These are phyloP conservation scores for Diorhabda sublineata DNA, from an alignment of 1,140 invertebrate species.

Conservation along the genomic window DNA sequence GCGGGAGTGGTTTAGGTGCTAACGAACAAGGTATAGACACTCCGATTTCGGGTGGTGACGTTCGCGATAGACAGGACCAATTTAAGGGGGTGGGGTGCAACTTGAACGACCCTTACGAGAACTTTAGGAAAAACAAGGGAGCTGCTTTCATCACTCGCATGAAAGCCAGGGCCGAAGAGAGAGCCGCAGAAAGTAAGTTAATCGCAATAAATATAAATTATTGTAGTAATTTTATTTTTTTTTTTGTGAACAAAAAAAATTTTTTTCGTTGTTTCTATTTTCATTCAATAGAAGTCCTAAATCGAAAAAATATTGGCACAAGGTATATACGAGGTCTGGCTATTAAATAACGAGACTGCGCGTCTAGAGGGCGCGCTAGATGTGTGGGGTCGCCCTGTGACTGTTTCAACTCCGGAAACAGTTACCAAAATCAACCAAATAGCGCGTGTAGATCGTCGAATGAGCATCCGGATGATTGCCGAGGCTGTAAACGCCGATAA, in stretches of 20 bases:
- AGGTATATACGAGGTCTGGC: too few species aligned
- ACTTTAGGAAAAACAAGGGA: conserved; percentile 94
- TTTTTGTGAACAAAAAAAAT: background rate
- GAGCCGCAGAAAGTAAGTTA: conserved; percentile 54
- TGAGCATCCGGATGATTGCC: too few species aligned
- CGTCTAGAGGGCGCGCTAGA: too few species aligned
- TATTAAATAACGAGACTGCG: too few species aligned
- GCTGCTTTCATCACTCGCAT: conserved; percentile 94
- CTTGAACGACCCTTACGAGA: conserved; percentile 92
- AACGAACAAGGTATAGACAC: conserved; percentile 93
- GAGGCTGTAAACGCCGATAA: too few species aligned
- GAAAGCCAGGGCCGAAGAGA: conserved; percentile 86
- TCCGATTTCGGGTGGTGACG: conserved; percentile 87
- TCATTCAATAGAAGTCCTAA: too few species aligned
- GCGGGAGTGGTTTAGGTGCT: conserved; percentile 76
- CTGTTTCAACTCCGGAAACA: too few species aligned
- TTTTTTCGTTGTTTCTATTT: too few species aligned
- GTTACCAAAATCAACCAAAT: too few species aligned
- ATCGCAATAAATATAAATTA: background rate
- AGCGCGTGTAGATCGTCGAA: too few species aligned
- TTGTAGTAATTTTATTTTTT: background rate
- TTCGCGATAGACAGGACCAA: conserved; percentile 84
- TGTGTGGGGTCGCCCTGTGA: too few species aligned
- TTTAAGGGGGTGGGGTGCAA: conserved; percentile 91
- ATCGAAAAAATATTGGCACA: too few species aligned